Conservation (phyloP, 2,888 invertebrate genomes). For the Trichacis sp. region DNA sequence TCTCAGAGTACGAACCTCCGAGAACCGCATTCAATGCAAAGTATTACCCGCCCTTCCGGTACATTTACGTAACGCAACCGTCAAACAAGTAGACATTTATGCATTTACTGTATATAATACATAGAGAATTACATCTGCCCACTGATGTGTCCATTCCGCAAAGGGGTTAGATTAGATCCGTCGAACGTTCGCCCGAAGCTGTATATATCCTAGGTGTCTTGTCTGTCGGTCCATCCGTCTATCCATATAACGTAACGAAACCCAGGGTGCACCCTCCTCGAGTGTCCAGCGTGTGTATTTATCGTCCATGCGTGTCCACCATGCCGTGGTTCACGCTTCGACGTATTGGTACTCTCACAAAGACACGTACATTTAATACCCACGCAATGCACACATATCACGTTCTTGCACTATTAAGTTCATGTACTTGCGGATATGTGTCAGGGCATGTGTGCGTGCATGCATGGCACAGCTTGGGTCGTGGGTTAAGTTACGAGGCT, state of each 20-base stretch:
- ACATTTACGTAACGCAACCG: neutral
- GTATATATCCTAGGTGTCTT: slow-evolving; percentile 60
- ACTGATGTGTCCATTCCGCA: slow-evolving; percentile 27
- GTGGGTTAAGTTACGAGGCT: slow-evolving; percentile 65
- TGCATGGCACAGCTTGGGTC: slow-evolving; percentile 33
- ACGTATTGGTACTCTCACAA: slow-evolving; percentile 5
- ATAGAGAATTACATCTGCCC: slow-evolving; percentile 19
- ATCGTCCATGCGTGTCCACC: slow-evolving; percentile 51
- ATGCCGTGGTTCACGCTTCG: slow-evolving; percentile 22
- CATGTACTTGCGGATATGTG: neutral
- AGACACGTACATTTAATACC: slow-evolving; percentile 1
- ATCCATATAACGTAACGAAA: slow-evolving; percentile 27
- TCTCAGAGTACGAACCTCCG: too few species aligned
- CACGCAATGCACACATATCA: slow-evolving; percentile 4
- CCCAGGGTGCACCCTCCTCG: slow-evolving; percentile 18
- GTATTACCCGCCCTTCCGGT: neutral
- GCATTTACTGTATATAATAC: slow-evolving; percentile 26
- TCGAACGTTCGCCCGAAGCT: slow-evolving; percentile 58
- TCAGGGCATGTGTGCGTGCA: slow-evolving; percentile 8
- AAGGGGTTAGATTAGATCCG: slow-evolving; percentile 68
- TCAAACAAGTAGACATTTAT: neutral
- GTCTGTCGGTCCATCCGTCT: slow-evolving; percentile 57
- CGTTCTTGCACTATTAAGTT: slow-evolving; percentile 29
- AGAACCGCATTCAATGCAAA: neutral
- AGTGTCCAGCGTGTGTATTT: slow-evolving; percentile 40